Percentiles rank a stretch among this genome's conserved stretches.
These are phyloP conservation scores for Drusus annulatus DNA, from an alignment of 1,140 invertebrate species.

Conservation along the genomic window DNA sequence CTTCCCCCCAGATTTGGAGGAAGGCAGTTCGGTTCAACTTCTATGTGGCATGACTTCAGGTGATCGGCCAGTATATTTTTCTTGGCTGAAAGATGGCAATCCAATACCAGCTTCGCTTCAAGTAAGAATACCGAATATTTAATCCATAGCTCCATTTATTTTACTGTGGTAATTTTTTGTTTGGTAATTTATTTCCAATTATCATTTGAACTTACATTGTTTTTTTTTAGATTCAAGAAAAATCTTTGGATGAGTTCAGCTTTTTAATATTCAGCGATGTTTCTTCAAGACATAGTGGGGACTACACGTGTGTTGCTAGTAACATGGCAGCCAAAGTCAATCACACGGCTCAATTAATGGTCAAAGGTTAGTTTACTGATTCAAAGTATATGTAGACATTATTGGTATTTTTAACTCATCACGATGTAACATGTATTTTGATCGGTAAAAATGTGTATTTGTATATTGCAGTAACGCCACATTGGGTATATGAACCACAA, in stretches of 20 bases:
- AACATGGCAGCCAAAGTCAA: slow-evolving; percentile 85
- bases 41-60: slow-evolving; percentile 92
- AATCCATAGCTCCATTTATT: too few relatives aligned
- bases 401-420: too few relatives aligned
- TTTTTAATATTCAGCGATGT: slow-evolving; percentile 84
- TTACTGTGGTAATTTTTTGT: not conserved
- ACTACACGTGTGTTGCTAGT: slow-evolving; percentile 87
- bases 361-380: slow-evolving; percentile 80
- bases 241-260: slow-evolving; percentile 80
- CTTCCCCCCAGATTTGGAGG: slow-evolving; percentile 85
- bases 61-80: slow-evolving; percentile 90
- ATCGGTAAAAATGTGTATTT: slow-evolving; percentile 46
- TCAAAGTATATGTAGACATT: too few relatives aligned
- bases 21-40: slow-evolving; percentile 90
- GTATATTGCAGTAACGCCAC: slow-evolving; percentile 79
- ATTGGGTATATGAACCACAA: slow-evolving; percentile 86
- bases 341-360: slow-evolving; percentile 78
- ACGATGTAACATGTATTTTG: too few relatives aligned
- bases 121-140: slow-evolving; percentile 63
- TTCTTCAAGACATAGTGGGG: slow-evolving; percentile 81
- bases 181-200: not conserved
- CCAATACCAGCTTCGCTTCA: slow-evolving; percentile 78
- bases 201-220: not conserved
- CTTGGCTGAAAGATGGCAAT: slow-evolving; percentile 89
- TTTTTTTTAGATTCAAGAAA: slow-evolving; percentile 75